These are phyloP conservation scores for Ochlodes sylvanus DNA, from an alignment of 2,888 invertebrate genomes.

Conservation along the genomic window DNA sequence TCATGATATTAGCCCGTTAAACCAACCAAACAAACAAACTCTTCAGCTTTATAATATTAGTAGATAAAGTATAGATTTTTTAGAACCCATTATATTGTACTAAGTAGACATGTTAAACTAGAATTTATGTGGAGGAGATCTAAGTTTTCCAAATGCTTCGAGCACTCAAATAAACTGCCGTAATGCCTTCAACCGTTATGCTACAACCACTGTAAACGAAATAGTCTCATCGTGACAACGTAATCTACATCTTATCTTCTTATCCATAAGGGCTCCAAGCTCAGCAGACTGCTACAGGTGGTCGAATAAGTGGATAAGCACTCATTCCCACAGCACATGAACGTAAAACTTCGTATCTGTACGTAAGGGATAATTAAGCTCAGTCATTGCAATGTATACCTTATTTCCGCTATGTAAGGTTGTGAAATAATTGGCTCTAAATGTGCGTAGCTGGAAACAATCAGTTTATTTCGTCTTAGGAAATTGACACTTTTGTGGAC, in stretches of 20 bases:
- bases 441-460: not conserved
- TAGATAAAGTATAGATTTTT: no score
- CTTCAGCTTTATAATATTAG: no score
- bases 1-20: no score
- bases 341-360: constrained; percentile 20
- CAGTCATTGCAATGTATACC: not conserved
- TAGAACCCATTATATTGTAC: no score
- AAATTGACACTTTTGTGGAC: not conserved
- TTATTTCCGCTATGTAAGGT: not conserved
- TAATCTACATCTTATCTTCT: not conserved
- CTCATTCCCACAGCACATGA: constrained; percentile 28
- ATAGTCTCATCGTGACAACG: not conserved
- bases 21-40: no score
- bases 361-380: constrained; percentile 10
- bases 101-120: no score
- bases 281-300: constrained; percentile 19
- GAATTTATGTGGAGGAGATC: not conserved
- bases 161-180: constrained; percentile 2
- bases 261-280: not conserved
- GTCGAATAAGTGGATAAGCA: constrained; percentile 12
- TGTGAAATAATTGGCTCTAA: not conserved
- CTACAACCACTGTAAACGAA: not conserved
- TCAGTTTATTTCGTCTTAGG: not conserved
- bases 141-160: constrained; percentile 1
- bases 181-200: constrained; percentile 17